phyloP scores from a whole-genome alignment of 2,113 vertebrate species.

The Piliocolobus tephrosceles region DNA sequence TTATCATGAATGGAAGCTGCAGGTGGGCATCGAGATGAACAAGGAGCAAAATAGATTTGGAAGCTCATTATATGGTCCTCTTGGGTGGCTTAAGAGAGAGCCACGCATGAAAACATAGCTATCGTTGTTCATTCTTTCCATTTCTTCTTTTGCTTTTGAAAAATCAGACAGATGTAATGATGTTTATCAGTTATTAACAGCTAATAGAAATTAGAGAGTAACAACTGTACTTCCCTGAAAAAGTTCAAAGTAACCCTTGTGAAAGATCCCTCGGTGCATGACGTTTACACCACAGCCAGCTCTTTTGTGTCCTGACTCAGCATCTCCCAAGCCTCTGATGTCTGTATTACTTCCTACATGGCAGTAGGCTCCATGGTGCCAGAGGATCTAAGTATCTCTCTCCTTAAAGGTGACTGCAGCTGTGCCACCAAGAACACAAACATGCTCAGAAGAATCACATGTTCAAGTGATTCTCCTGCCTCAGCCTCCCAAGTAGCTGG shows the following conservation, averaged over 20 bases:
- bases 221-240: background rate
- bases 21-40: background rate
- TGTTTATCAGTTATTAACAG: background rate
- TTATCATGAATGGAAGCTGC: background rate
- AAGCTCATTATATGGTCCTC: background rate
- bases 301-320: no score
- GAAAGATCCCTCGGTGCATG: background rate
- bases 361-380: background rate
- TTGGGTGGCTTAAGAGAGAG: background rate
- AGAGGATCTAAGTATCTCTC: background rate
- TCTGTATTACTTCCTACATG: background rate
- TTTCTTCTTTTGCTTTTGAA: background rate
- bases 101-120: background rate
- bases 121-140: background rate
- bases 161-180: background rate
- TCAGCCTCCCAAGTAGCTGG: no score
- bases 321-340: background rate
- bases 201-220: background rate
- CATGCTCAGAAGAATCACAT: background rate
- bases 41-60: background rate
- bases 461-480: no score
- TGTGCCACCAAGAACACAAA: background rate
- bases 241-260: background rate
- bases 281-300: accelerated
- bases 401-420: background rate